Evolutionary conservation across 2,797 vertebrate species (phyloP), one percentile per base, ranked within the genome.

Genomic region (Xyrichtys novacula): DNA sequence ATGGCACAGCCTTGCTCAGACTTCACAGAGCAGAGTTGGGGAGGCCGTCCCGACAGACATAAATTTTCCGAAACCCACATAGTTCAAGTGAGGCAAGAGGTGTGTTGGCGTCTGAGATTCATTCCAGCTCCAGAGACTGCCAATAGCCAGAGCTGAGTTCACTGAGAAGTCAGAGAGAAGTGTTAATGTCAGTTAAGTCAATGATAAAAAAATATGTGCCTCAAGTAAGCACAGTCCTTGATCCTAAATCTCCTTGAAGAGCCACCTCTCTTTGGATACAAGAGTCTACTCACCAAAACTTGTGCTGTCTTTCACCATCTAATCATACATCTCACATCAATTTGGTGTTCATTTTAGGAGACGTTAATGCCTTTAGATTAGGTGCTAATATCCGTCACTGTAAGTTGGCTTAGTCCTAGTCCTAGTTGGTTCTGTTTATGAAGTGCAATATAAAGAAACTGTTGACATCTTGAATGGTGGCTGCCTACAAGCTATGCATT

Each of bases 161-260:
- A 74, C 10, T 12, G 20, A 65, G 53, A 62, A 68, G 59, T 85
- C 74, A 65, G 40, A 43, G 6, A 39, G 49, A 59, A 38, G 5
- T 28, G 42, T 46, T 32, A 3, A 71, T 71, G 49, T 61, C 63
- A 61, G 20, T 50, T 22, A 23, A 55, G 43, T 56, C 19, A 53
- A 55, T 31, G 32, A 69, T 16, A 49, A 65, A 46, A 39, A 59
- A 34, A 20, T 3, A 38, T 29, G n/a, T 29, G 40, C 36, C 16
- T 31, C 0, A 59, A 57, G 57, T 39, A 40, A 22, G n/a, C 40
- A 25, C 10, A 39, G 7, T 49, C 22, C 32, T 38, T 58, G 4
- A 64, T 56, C n/a, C 66, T 26, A 19, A 72, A 44, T 28, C 1
- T 8, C 20, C 43, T 55, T 19, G 16, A 44, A 65, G 14, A 47